A percentile compares a stretch with the other conserved stretches of the same genome.
Conservation (phyloP, 2,113 vertebrate genomes). For the Cromileptes altivelis region DNA sequence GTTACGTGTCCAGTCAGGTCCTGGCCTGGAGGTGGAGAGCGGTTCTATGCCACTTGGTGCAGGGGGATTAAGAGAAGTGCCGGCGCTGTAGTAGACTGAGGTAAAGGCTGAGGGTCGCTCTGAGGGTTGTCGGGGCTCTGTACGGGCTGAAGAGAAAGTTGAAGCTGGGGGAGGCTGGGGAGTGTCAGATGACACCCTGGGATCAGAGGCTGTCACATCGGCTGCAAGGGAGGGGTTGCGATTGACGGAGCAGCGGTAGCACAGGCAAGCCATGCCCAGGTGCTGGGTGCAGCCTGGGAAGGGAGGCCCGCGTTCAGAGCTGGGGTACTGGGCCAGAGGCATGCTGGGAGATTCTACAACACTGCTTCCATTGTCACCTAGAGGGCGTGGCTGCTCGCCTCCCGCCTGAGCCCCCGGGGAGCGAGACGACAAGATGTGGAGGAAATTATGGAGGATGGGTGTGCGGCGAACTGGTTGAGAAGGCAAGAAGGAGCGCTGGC, state of each 20-base stretch:
- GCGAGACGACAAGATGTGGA: conserved; percentile 98
- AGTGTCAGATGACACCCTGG: conserved; percentile 77
- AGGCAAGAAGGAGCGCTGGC: conserved; percentile 94
- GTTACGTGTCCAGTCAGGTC: conserved; percentile 91
- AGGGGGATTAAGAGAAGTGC: conserved; percentile 89
- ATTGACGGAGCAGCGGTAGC: conserved; percentile 92
- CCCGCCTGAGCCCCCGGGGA: conserved; percentile 91
- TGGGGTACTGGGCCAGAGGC: conserved; percentile 89
- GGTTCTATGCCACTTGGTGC: conserved; percentile 81
- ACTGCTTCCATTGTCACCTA: conserved; percentile 86
- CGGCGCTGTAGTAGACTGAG: conserved; percentile 93
- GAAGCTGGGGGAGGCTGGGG: conserved; percentile 86
- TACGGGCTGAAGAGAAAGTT: conserved; percentile 94
- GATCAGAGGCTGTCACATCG: conserved; percentile 76
- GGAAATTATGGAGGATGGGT: conserved; percentile 98
- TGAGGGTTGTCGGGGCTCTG: conserved; percentile 87
- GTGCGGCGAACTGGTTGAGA: conserved; percentile 97
- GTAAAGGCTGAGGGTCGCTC: conserved; percentile 97
- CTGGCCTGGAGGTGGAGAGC: conserved; percentile 76
- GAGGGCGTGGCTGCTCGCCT: conserved; percentile 89
- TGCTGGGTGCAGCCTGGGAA: conserved; percentile 96
- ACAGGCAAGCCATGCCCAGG: conserved; percentile 96
- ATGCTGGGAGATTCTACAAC: conserved; percentile 88
- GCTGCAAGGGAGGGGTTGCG: conserved; percentile 84
- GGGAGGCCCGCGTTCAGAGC: conserved; percentile 87